Evolutionary conservation across 2,797 vertebrate genomes (phyloP).

Genomic region (Jordanella pulchra): DNA sequence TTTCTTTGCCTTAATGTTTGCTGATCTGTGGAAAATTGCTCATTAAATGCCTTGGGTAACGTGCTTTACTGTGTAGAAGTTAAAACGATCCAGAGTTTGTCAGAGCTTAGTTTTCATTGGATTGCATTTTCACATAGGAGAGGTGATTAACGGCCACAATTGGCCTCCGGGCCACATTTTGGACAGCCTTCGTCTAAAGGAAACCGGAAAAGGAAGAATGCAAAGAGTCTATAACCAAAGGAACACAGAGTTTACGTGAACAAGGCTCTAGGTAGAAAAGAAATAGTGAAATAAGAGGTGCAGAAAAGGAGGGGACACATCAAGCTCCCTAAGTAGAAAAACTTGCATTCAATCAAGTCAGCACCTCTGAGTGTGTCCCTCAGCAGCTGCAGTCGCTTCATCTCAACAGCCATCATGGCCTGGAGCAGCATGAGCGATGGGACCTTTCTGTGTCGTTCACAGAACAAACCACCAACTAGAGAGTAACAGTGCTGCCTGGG

Average conservation of each 20-base stretch:
- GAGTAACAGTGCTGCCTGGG: neutral
- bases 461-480: neutral
- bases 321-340: neutral
- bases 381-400: conserved; percentile 33
- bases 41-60: too few species aligned
- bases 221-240: neutral
- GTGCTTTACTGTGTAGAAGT: too few species aligned
- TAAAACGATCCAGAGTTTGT: too few species aligned
- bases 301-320: neutral
- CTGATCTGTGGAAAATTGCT: too few species aligned
- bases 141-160: too few species aligned
- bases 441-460: neutral
- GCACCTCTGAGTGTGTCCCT: conserved; percentile 21
- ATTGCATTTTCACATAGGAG: too few species aligned
- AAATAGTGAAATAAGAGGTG: neutral
- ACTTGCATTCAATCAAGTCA: conserved; percentile 33
- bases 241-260: neutral
- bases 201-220: too few species aligned
- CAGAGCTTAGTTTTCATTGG: too few species aligned
- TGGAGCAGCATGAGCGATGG: conserved; percentile 2
- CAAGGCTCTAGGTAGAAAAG: neutral
- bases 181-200: too few species aligned
- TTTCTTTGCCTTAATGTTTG: too few species aligned
- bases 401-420: conserved; percentile 9
- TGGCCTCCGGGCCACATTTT: too few species aligned